A percentile compares a stretch with the other conserved stretches of the same genome.
These are phyloP conservation scores for Apamea sordens DNA, from an alignment of 2,888 invertebrate genomes.

Conservation along the genomic window DNA sequence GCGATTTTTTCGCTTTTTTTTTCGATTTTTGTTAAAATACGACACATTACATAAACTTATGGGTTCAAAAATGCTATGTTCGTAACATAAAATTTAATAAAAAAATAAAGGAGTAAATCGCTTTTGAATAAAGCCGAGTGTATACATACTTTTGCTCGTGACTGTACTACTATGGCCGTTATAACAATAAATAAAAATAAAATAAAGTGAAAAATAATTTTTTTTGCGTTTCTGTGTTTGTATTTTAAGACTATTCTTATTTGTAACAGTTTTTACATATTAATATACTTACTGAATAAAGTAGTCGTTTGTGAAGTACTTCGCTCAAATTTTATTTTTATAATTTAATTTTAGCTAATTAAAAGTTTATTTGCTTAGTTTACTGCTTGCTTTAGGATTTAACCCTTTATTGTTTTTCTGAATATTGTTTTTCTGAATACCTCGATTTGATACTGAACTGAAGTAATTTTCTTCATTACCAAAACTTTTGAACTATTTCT, in stretches of 20 bases:
- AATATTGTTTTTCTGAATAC: no score
- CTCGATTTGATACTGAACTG: neutral
- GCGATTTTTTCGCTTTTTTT: no score
- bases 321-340: neutral
- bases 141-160: no score
- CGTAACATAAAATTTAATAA: no score
- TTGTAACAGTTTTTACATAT: neutral
- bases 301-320: no score
- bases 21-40: no score
- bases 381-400: neutral
- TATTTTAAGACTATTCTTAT: neutral
- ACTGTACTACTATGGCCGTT: no score
- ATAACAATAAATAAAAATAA: no score
- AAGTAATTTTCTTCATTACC: neutral
- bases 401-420: neutral
- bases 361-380: constrained; percentile 1
- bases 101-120: no score
- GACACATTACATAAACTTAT: no score
- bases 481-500: neutral
- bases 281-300: neutral
- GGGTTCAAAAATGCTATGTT: no score
- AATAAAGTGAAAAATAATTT: neutral
- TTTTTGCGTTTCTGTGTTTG: neutral
- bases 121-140: no score
- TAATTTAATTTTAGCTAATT: constrained; percentile 1